A percentile compares a stretch with the other conserved stretches of the same genome.
Conservation (phyloP, 2,797 vertebrate species). For the Triplophysa bombifrons region DNA sequence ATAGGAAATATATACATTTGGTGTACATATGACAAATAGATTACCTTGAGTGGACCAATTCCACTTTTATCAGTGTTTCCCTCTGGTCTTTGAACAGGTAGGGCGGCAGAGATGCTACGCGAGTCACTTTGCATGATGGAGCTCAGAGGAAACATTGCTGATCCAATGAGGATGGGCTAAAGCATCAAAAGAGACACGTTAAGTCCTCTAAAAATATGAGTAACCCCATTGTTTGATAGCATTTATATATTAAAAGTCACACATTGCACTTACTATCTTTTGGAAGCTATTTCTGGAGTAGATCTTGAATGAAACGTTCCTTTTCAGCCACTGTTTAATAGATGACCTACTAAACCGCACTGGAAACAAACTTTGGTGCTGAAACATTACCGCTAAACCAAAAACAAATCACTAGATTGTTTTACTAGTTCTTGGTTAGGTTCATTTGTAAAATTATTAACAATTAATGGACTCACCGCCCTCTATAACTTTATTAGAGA, state of each 20-base stretch:
- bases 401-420: conserved; percentile 18
- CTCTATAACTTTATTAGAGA: conserved; percentile 85
- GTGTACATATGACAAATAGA: background rate
- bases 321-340: conserved; percentile 84
- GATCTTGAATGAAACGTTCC: conserved; percentile 85
- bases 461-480: conserved; percentile 73
- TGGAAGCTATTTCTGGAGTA: conserved; percentile 81
- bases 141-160: conserved; percentile 76
- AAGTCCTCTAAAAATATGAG: background rate
- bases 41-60: conserved; percentile 87
- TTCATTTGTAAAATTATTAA: conserved; percentile 3
- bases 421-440: background rate
- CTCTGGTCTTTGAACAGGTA: conserved; percentile 75
- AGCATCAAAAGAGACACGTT: conserved; percentile 9
- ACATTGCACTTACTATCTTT: conserved; percentile 81
- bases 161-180: conserved; percentile 71
- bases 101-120: conserved; percentile 72
- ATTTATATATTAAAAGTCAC: background rate
- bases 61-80: conserved; percentile 62
- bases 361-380: conserved; percentile 85
- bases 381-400: conserved; percentile 85
- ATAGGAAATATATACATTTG: background rate
- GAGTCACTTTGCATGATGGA: conserved; percentile 77
- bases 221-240: background rate
- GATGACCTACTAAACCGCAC: conserved; percentile 74